Conservation (phyloP, 2,113 vertebrate species). For the Collichthys lucidus region DNA sequence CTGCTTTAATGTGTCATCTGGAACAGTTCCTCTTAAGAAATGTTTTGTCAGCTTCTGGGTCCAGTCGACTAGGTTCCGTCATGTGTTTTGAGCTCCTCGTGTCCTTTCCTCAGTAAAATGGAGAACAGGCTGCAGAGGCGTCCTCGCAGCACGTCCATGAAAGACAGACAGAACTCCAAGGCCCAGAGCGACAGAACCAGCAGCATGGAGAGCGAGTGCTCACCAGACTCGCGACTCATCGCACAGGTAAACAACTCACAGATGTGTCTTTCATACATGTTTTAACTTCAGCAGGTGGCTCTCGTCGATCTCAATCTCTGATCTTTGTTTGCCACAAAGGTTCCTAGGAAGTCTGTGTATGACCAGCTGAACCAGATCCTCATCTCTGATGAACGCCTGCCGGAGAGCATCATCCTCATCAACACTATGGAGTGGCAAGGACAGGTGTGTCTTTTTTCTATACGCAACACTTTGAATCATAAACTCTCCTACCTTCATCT, state of each 20-base stretch:
- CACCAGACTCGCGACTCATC: constrained; percentile 78
- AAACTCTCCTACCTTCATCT: constrained; percentile 10
- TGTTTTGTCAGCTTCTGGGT: neutral
- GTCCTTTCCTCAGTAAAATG: constrained; percentile 74
- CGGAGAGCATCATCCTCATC: constrained; percentile 86
- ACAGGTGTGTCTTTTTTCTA: constrained; percentile 76
- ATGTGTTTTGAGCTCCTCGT: constrained; percentile 12
- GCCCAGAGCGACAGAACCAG: constrained; percentile 82
- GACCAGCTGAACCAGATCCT: constrained; percentile 88
- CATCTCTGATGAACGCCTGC: constrained; percentile 84
- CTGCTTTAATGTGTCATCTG: neutral
- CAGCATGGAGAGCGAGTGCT: constrained; percentile 85
- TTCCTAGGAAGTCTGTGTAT: constrained; percentile 86
- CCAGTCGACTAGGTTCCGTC: neutral
- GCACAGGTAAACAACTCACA: constrained; percentile 71
- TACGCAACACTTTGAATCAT: neutral
- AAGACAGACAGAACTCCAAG: constrained; percentile 85
- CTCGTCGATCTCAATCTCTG: constrained; percentile 2
- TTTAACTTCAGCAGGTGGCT: neutral
- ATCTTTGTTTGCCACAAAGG: constrained; percentile 64
- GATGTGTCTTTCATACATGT: neutral
- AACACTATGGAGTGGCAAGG: constrained; percentile 87
- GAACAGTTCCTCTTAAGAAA: neutral
- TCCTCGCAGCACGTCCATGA: constrained; percentile 85
- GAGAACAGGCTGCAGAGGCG: constrained; percentile 80